Evolutionary conservation across 1,140 invertebrate genomes (phyloP).

Genomic region (Monomorium pharaonis): DNA sequence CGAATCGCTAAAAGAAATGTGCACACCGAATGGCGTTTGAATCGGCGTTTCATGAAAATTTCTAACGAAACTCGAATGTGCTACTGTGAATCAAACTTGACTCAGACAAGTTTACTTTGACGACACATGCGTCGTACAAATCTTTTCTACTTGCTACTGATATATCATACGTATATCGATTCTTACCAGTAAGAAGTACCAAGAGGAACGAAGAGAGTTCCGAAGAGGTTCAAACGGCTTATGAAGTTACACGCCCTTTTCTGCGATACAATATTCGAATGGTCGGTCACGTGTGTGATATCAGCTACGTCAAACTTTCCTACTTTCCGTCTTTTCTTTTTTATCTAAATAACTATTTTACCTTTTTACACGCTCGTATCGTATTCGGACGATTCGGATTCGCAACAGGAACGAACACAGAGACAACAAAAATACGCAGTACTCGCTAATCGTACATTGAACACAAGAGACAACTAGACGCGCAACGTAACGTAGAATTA

Average conservation of each 20-base stretch:
- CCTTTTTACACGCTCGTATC: not conserved
- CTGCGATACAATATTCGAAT: not conserved
- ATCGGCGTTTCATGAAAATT: not conserved
- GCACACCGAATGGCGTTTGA: not conserved
- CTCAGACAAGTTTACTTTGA: not conserved
- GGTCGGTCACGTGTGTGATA: not conserved
- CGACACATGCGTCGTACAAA: not conserved
- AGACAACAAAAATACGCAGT: slow-evolving; percentile 19
- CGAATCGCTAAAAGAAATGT: not conserved
- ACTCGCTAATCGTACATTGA: not conserved
- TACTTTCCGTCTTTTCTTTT: not conserved
- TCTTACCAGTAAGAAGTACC: not conserved
- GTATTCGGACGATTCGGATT: not conserved
- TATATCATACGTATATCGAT: not conserved
- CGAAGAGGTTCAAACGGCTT: not conserved
- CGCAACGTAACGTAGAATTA: not conserved
- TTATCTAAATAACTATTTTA: not conserved
- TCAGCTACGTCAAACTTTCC: not conserved
- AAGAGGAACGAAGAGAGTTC: not conserved
- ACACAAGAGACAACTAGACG: not conserved
- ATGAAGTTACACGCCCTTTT: not conserved
- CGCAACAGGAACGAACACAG: not conserved
- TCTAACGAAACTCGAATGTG: not conserved
- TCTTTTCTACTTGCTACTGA: not conserved
- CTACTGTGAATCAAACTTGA: not conserved